Evolutionary conservation across 2,113 vertebrate genomes (phyloP).

Genomic region (Azemiops feae): DNA sequence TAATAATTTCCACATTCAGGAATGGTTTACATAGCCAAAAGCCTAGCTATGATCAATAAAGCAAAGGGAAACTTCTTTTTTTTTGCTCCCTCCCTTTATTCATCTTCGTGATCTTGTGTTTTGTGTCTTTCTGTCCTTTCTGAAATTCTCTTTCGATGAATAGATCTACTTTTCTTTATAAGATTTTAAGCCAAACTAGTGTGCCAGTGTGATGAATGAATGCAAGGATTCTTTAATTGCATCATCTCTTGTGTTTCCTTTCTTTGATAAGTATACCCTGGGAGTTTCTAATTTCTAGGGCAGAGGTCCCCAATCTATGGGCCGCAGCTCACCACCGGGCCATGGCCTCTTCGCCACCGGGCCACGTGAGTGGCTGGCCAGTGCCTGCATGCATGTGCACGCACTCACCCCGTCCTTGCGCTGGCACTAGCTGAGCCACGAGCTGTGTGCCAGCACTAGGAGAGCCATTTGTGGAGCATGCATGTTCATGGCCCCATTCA

Average conservation of each 20-base stretch:
- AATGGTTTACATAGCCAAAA: background rate
- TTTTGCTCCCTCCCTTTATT: background rate
- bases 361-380: too few species aligned
- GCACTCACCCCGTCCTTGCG: too few species aligned
- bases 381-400: accelerated
- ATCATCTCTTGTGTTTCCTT: background rate
- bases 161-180: background rate
- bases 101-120: background rate
- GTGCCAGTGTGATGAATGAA: background rate
- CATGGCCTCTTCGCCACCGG: too few species aligned
- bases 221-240: background rate
- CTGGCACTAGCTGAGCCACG: too few species aligned
- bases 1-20: background rate
- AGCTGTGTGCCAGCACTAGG: too few species aligned
- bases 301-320: too few species aligned
- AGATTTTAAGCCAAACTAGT: background rate
- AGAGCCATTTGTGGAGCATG: too few species aligned
- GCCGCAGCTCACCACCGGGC: too few species aligned
- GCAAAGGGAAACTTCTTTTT: background rate
- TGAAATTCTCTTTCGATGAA: background rate
- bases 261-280: background rate
- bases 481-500: too few species aligned
- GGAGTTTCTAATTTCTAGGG: background rate
- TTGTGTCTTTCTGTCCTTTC: background rate
- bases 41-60: background rate